These are phyloP conservation scores for Paracentrotus lividus DNA, from an alignment of 53 echinoderm and acorn worm species.

Conservation along the genomic window DNA sequence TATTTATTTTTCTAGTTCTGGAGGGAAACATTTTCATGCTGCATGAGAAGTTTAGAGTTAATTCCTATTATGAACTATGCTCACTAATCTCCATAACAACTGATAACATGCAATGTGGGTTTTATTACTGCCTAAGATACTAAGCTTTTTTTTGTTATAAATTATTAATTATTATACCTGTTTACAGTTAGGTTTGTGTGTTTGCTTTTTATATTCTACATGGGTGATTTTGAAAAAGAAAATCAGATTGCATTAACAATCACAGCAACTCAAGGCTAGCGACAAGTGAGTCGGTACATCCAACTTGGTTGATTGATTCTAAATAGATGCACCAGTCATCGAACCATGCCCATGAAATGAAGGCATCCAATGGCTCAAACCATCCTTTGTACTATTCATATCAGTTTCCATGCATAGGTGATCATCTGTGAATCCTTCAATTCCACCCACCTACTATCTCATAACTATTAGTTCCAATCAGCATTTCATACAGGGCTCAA, in stretches of 20 bases:
- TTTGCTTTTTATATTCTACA: constrained; percentile 4
- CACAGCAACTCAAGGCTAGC: neutral
- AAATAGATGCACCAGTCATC: constrained; percentile 25
- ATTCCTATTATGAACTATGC: neutral
- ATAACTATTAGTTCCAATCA: neutral
- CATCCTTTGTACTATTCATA: constrained; percentile 15
- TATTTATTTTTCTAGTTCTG: neutral
- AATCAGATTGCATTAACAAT: neutral
- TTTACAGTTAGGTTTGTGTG: constrained; percentile 35
- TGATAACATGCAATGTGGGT: neutral
- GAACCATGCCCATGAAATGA: constrained; percentile 19
- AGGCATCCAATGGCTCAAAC: constrained; percentile 46
- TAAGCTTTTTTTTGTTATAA: neutral
- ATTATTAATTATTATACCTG: neutral
- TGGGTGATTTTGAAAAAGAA: neutral
- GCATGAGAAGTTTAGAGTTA: neutral
- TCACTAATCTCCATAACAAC: neutral
- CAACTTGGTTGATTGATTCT: neutral
- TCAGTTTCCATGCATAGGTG: neutral
- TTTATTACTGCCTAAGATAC: neutral
- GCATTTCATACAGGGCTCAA: neutral
- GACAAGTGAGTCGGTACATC: constrained; percentile 2
- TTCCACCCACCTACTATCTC: neutral
- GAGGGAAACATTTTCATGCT: neutral
- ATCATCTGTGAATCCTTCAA: neutral